A percentile compares a stretch with the other conserved stretches of the same genome.
Evolutionary conservation across 2,888 invertebrate species (phyloP).

Genomic region (Stictocephala bisonia): DNA sequence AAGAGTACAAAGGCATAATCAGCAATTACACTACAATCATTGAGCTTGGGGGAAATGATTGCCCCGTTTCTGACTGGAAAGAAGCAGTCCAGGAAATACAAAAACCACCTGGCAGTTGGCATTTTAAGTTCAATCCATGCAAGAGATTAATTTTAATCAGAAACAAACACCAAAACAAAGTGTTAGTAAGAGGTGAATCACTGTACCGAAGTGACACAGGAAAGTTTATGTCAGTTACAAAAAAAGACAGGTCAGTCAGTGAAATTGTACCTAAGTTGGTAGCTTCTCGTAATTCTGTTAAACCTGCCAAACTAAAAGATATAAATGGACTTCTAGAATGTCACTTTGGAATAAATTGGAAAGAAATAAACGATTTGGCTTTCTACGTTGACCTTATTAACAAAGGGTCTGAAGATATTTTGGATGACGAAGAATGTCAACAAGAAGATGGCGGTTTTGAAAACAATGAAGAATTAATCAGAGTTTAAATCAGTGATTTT

Average conservation of each 20-base stretch:
- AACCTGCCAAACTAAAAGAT: slow-evolving; percentile 3
- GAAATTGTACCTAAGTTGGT: not conserved
- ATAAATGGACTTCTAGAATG: not conserved
- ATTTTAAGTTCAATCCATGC: not conserved
- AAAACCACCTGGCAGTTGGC: not conserved
- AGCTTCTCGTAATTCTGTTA: not conserved
- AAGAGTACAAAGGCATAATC: not conserved
- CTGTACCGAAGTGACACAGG: slow-evolving; percentile 4
- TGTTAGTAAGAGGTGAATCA: not conserved
- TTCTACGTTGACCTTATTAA: not conserved
- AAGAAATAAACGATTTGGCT: slow-evolving; percentile 7
- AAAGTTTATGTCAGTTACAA: not conserved
- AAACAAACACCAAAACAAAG: slow-evolving; percentile 5
- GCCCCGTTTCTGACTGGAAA: not conserved
- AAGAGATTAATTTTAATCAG: not conserved
- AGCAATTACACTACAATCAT: not conserved
- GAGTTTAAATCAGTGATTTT: slow-evolving; percentile 8
- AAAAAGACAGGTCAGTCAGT: slow-evolving; percentile 9
- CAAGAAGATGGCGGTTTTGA: not conserved
- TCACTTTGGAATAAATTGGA: slow-evolving; percentile 1
- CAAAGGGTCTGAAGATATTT: slow-evolving; percentile 5
- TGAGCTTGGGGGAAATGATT: not conserved
- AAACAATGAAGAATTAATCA: not conserved
- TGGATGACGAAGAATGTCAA: slow-evolving; percentile 8
- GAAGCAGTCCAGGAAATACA: not conserved